Base-by-base conservation (phyloP, 2,888 invertebrate species). In the Philaethria dido region DNA sequence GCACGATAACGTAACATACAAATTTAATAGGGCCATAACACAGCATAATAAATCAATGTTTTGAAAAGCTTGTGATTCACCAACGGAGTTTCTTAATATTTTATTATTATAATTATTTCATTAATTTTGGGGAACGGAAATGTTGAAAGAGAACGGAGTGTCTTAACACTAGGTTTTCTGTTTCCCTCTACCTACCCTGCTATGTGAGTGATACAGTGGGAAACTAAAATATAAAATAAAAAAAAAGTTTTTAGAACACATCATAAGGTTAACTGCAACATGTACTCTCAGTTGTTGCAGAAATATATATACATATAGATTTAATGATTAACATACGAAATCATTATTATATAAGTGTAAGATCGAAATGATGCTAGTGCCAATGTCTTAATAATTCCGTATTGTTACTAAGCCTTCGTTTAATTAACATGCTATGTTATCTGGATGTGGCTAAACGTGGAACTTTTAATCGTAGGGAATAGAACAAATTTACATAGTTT, bases 401-500 rank as follows among this genome's bases (percentile, higher is more conserved):
- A 72, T 73, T 74, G 75, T 75, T 69, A 75, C 72, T 70, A 69
- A 55, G 69, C 70, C 72, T 73, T 68, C 71, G 78, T 71, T 81
- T 85, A 86, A 87, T 86, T 86, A 86, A 85, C 86, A 83, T 80
- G 78, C 80, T 74, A 76, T 73, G 74, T 80, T 84, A 84, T 81
- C 82, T 73, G 72, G 71, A 71, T 69, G 70, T 70, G 69, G 72
- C 72, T 72, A 72, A 79, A 82, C 80, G 80, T 77, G 80, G 72
- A 75, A 79, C 76, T 81, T 80, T 81, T 80, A 77, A 80, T 80
- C 81, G 75, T 59, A 72, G 68, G 68, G 73, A 69, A 70, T 71
- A 74, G 64, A 67, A 65, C 62, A 80, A 80, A 89, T 90, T 90
- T 89, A 85, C 90, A 90, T 89, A 87, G 75, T 85, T 87, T 82